phyloP scores from a whole-genome alignment of 2,797 vertebrate species.

The Heteromormyrus szaboi region DNA sequence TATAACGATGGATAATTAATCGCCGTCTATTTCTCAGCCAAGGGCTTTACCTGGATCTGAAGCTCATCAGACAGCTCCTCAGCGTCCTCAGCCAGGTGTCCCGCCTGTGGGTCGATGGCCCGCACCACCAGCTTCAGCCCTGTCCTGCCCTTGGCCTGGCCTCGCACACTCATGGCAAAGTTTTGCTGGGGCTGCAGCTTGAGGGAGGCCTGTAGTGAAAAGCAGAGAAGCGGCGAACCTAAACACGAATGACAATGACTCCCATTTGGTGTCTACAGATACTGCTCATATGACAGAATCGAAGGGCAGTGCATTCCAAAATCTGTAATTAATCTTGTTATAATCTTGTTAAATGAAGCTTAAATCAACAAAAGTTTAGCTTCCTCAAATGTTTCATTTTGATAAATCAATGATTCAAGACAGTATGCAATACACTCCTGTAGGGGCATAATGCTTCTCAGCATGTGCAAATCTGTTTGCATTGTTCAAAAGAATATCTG shows the following conservation, averaged over 20 bases:
- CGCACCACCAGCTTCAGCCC: constrained; percentile 65
- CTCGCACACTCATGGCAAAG: constrained; percentile 71
- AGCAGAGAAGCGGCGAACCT: neutral
- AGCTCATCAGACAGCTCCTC: constrained; percentile 65
- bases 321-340: neutral
- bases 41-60: constrained; percentile 68
- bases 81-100: constrained; percentile 49
- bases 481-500: neutral
- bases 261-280: neutral
- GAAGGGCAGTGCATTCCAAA: neutral
- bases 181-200: constrained; percentile 73
- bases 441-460: neutral
- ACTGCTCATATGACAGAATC: neutral
- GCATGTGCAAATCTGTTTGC: neutral
- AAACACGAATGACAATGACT: neutral
- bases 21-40: neutral
- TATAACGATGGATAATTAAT: constrained; percentile 21
- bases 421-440: neutral
- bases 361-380: neutral
- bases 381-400: neutral
- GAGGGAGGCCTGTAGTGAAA: constrained; percentile 67
- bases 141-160: constrained; percentile 60
- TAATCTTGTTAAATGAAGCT: neutral
- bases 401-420: neutral
- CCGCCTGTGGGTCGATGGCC: constrained; percentile 42